Conservation (phyloP, 2,797 vertebrate genomes). For the Catharus ustulatus region DNA sequence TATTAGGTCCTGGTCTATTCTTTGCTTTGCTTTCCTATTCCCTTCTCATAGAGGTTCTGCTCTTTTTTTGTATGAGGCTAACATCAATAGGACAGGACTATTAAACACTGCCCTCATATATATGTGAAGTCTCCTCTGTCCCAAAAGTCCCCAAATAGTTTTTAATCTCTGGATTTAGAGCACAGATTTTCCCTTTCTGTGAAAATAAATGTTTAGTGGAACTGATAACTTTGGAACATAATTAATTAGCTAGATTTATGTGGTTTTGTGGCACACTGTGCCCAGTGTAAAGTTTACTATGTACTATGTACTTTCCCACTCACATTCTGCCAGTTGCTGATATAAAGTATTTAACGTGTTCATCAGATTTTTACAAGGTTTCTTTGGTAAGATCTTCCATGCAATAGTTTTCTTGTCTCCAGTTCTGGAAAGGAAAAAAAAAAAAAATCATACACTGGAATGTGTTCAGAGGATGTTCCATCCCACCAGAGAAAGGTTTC, state of each 20-base stretch:
- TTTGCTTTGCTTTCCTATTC: neutral
- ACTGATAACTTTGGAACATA: neutral
- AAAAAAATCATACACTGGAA: neutral
- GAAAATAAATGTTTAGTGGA: neutral
- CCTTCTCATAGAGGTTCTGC: neutral
- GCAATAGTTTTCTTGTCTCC: conserved; percentile 93
- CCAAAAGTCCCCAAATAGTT: neutral
- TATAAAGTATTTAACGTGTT: conserved; percentile 90
- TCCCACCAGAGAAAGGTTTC: neutral
- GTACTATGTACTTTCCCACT: conserved; percentile 71
- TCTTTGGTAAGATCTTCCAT: conserved; percentile 97
- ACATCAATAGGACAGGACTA: neutral
- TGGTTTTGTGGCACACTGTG: neutral
- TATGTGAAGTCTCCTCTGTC: neutral
- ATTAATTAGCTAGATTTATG: neutral
- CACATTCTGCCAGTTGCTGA: conserved; percentile 92
- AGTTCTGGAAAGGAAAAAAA: conserved; percentile 78
- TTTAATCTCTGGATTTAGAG: neutral
- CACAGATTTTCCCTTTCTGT: neutral
- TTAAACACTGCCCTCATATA: neutral
- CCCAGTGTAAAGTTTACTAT: neutral
- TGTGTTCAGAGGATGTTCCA: neutral
- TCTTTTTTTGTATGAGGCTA: neutral
- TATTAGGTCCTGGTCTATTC: neutral
- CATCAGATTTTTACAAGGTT: conserved; percentile 96